Evolutionary conservation across 1,140 invertebrate species (phyloP), one percentile per base, ranked within the genome.

Genomic region (Papilio polyxenes): DNA sequence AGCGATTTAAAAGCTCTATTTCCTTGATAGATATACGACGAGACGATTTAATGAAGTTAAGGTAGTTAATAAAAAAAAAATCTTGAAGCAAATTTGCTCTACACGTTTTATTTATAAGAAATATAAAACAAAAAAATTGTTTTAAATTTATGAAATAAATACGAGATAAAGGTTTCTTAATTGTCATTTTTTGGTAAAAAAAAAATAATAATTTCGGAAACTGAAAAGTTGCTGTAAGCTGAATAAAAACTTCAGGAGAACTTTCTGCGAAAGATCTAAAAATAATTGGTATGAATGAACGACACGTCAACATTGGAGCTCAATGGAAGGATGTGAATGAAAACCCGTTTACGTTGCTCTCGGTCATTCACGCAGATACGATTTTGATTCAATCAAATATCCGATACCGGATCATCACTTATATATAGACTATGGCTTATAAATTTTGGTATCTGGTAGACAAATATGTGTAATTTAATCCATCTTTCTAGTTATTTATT

Each of bases 271-370:
- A 40, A 37, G 4, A 37, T 72, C 31, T 37, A 72, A 37, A 72
- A 72, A 72, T 72, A 40, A 72, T 31, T 23, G 20, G 31, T 72
- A 37, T 72, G 65, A 72, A 72, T 72, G 65, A 15, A 37, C 65
- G 3, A 37, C 65, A 37, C 65, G 65, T 72, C 31, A 72, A 72
- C 10, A 17, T 13, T 15, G 11, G 65, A 72, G 13, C 23, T 72
- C 65, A 72, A 72, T 72, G 65, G 31, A 72, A 72, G 65, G 65
- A 72, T 72, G 11, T 72, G 65, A 72, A 72, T 72, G 65, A 72
- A 40, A 72, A 72, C 65, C 11, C 65, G 65, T 72, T 72, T 72
- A 15, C 31, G 31, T 31, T 44, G 40, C 40, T 44, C 40, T 44
- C 23, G 62, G 3, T 31, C 62, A 23, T 31, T 31, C 23, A 72